These are phyloP conservation scores for Amiota communis DNA, from an alignment of 2,888 invertebrate genomes.

Conservation along the genomic window DNA sequence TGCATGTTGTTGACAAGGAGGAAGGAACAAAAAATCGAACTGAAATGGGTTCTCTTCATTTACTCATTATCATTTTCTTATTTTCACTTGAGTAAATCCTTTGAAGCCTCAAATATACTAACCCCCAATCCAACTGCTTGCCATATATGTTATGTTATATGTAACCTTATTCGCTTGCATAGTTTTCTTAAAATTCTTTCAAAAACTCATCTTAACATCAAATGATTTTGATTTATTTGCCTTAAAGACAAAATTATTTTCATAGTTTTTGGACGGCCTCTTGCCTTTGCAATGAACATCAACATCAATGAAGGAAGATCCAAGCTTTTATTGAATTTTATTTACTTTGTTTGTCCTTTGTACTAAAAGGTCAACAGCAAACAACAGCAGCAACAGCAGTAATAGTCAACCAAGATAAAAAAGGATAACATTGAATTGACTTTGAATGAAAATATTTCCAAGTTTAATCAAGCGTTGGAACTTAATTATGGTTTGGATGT, in stretches of 20 bases:
- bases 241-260: constrained; percentile 25
- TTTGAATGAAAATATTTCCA: constrained; percentile 28
- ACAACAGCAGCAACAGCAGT: constrained; percentile 1
- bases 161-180: background rate
- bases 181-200: constrained; percentile 1
- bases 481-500: constrained; percentile 22
- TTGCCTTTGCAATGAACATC: background rate
- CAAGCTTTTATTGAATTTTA: constrained; percentile 22
- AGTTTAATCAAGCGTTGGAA: constrained; percentile 30
- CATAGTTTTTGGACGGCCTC: background rate
- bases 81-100: constrained; percentile 26
- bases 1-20: background rate
- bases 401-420: constrained; percentile 1
- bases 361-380: constrained; percentile 21
- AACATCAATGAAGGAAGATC: background rate
- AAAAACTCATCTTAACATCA: background rate
- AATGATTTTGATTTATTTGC: constrained; percentile 29
- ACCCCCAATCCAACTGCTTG: background rate
- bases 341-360: constrained; percentile 23
- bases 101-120: background rate
- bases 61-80: constrained; percentile 22
- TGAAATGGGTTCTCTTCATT: background rate
- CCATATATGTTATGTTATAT: background rate
- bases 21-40: no score
- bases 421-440: constrained; percentile 29